Percentiles rank a stretch among this genome's conserved stretches.
These are phyloP conservation scores for Bolinopsis microptera DNA, from an alignment of 37 sponge, comb jelly and placozoan species.

Conservation along the genomic window DNA sequence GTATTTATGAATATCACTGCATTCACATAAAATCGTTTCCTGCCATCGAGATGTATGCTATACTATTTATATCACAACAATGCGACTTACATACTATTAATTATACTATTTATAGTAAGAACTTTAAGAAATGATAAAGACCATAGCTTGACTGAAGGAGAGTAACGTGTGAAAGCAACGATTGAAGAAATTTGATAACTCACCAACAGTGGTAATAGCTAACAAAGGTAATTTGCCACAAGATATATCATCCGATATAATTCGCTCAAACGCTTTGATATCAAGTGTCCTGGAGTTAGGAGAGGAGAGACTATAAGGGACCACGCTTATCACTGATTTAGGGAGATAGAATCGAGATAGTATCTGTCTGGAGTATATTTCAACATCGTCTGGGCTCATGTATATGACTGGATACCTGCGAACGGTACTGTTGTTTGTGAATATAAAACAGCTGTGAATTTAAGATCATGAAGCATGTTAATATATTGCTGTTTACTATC, in stretches of 20 bases:
- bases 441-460: not conserved
- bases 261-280: not conserved
- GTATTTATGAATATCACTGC: no score
- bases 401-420: slow-evolving; percentile 51
- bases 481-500: no score
- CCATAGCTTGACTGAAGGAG: no score
- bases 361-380: not conserved
- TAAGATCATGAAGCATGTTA: no score
- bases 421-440: not conserved
- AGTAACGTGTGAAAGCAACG: no score
- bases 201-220: slow-evolving; percentile 13
- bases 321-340: slow-evolving; percentile 15
- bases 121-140: no score
- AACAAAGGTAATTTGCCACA: slow-evolving; percentile 50
- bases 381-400: slow-evolving; percentile 18
- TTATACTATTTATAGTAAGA: no score
- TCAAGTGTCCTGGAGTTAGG: slow-evolving; percentile 49
- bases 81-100: no score
- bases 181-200: no score
- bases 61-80: no score
- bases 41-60: no score
- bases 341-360: slow-evolving; percentile 1
- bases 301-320: slow-evolving; percentile 1
- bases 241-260: slow-evolving; percentile 9
- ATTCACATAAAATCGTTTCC: no score